phyloP scores from a whole-genome alignment of 1,140 invertebrate species.

The Pogonomyrmex californicus region DNA sequence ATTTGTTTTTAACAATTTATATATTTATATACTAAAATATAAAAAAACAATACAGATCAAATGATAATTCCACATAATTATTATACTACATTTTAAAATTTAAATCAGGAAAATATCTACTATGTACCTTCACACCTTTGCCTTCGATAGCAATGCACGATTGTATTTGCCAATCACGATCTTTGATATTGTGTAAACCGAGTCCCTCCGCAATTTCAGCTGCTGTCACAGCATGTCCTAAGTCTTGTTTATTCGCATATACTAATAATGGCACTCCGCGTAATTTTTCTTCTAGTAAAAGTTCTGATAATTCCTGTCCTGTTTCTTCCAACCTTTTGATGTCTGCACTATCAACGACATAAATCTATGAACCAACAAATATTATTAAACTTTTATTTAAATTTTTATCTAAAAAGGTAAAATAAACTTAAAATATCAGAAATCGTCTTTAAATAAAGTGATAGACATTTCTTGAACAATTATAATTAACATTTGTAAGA shows the following conservation, averaged over 20 bases:
- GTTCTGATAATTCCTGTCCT: constrained; percentile 96
- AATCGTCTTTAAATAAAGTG: neutral
- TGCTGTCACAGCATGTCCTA: constrained; percentile 94
- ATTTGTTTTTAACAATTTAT: neutral
- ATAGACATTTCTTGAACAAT: neutral
- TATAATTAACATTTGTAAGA: neutral
- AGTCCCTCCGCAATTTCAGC: constrained; percentile 96
- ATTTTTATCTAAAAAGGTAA: neutral
- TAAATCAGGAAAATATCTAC: neutral
- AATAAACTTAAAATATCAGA: neutral
- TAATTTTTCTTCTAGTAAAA: constrained; percentile 97
- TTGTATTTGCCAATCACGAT: constrained; percentile 99
- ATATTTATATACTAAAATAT: neutral
- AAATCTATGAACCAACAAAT: constrained; percentile 91
- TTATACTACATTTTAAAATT: neutral
- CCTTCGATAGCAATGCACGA: constrained; percentile 96
- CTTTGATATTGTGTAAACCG: constrained; percentile 95
- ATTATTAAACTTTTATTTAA: neutral
- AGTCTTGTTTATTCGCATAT: constrained; percentile 99
- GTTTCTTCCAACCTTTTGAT: constrained; percentile 97
- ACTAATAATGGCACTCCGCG: constrained; percentile 94
- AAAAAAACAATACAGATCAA: neutral
- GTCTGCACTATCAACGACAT: constrained; percentile 99
- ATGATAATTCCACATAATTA: neutral
- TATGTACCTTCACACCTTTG: constrained; percentile 95